phyloP scores from a whole-genome alignment of 2,797 vertebrate genomes.

The Ispidina picta region DNA sequence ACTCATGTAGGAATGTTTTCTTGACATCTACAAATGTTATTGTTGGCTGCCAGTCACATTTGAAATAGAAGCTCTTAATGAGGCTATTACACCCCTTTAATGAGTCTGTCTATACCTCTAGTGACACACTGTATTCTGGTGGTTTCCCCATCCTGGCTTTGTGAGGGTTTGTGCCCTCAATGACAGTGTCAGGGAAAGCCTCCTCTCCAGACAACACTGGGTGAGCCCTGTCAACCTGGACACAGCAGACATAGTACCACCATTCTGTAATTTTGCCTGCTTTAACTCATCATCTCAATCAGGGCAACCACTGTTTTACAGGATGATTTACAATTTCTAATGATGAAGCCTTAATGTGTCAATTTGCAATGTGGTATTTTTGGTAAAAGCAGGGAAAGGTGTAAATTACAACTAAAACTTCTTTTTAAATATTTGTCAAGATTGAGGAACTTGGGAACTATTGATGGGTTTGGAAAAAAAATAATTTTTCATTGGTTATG shows the following conservation, averaged over 20 bases:
- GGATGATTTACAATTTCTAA: slow-evolving; percentile 29
- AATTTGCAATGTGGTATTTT: not conserved
- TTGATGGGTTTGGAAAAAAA: not conserved
- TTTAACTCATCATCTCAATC: not conserved
- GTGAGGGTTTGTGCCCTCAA: not conserved
- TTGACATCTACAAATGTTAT: slow-evolving; percentile 40
- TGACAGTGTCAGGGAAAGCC: not conserved
- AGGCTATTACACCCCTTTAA: not conserved
- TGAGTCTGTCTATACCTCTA: not conserved
- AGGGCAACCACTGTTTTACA: not conserved
- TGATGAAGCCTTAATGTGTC: not conserved
- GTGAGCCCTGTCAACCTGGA: not conserved
- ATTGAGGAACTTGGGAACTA: slow-evolving; percentile 29
- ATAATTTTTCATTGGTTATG: not conserved
- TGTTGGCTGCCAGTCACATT: not conserved
- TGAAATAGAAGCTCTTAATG: not conserved
- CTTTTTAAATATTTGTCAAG: slow-evolving; percentile 26
- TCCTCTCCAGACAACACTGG: not conserved
- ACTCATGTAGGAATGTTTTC: not conserved
- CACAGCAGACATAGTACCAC: not conserved
- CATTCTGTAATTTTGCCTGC: not conserved
- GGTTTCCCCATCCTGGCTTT: not conserved
- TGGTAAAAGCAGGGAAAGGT: slow-evolving; percentile 16
- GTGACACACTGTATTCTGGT: not conserved
- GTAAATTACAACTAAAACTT: slow-evolving; percentile 32